These are phyloP conservation scores for Rapana venosa DNA, from an alignment of 2,888 invertebrate species.

Conservation along the genomic window DNA sequence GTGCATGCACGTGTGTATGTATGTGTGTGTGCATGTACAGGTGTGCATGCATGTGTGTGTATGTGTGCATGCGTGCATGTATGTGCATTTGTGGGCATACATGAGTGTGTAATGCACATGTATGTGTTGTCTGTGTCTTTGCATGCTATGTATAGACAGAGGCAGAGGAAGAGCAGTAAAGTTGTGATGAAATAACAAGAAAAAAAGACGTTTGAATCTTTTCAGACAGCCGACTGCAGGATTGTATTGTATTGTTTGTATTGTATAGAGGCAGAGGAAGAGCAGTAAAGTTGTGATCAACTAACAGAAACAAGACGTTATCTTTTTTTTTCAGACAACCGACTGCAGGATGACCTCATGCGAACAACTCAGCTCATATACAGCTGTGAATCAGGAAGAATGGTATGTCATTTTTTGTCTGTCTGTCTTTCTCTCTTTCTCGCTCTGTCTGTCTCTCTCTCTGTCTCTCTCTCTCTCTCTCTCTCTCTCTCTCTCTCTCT, in stretches of 20 bases:
- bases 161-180: too few relatives aligned
- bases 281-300: too few relatives aligned
- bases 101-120: too few relatives aligned
- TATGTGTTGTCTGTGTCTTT: too few relatives aligned
- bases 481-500: too few relatives aligned
- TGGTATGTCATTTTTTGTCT: slow-evolving; percentile 62
- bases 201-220: background rate
- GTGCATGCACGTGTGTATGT: background rate
- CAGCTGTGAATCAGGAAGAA: slow-evolving; percentile 74
- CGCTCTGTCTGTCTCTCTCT: background rate
- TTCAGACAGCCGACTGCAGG: background rate
- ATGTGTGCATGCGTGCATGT: too few relatives aligned
- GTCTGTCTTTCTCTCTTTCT: background rate
- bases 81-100: too few relatives aligned
- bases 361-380: slow-evolving; percentile 77
- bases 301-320: background rate
- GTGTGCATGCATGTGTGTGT: too few relatives aligned
- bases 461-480: too few relatives aligned
- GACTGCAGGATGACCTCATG: slow-evolving; percentile 73
- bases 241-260: too few relatives aligned
- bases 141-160: too few relatives aligned
- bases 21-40: background rate
- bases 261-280: background rate
- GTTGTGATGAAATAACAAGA: too few relatives aligned
- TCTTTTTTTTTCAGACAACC: slow-evolving; percentile 66